These are phyloP conservation scores for Drymonia ruficornis DNA, from an alignment of 2,888 invertebrate species.

Conservation along the genomic window DNA sequence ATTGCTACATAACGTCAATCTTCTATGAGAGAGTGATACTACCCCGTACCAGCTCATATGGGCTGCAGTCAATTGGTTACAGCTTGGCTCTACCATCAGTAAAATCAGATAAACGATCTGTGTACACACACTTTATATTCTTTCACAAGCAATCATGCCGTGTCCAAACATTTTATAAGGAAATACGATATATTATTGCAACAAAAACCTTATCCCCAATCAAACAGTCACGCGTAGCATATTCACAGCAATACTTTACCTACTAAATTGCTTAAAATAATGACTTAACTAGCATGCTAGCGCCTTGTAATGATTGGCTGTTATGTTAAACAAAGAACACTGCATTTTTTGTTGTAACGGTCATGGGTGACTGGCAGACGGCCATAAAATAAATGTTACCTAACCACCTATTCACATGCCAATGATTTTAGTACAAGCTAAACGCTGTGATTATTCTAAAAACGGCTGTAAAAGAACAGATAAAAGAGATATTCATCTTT, in stretches of 20 bases:
- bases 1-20: no score
- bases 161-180: no score
- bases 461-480: slow-evolving; percentile 39
- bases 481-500: slow-evolving; percentile 32
- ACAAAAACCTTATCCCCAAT: slow-evolving; percentile 1
- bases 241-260: slow-evolving; percentile 4
- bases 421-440: slow-evolving; percentile 44
- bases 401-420: slow-evolving; percentile 46
- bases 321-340: slow-evolving; percentile 43
- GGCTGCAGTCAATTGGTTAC: no score
- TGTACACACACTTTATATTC: no score
- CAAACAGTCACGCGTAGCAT: not conserved
- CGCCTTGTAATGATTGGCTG: slow-evolving; percentile 43
- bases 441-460: slow-evolving; percentile 36
- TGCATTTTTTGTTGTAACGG: slow-evolving; percentile 33
- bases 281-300: slow-evolving; percentile 48
- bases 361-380: slow-evolving; percentile 50
- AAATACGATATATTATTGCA: not conserved
- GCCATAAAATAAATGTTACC: slow-evolving; percentile 40
- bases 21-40: no score
- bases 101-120: no score
- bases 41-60: no score
- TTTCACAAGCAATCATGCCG: no score
- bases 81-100: no score
- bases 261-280: slow-evolving; percentile 40